A percentile compares a stretch with the other conserved stretches of the same genome.
Evolutionary conservation across 2,797 vertebrate species (phyloP).

Genomic region (Spinus pinus): DNA sequence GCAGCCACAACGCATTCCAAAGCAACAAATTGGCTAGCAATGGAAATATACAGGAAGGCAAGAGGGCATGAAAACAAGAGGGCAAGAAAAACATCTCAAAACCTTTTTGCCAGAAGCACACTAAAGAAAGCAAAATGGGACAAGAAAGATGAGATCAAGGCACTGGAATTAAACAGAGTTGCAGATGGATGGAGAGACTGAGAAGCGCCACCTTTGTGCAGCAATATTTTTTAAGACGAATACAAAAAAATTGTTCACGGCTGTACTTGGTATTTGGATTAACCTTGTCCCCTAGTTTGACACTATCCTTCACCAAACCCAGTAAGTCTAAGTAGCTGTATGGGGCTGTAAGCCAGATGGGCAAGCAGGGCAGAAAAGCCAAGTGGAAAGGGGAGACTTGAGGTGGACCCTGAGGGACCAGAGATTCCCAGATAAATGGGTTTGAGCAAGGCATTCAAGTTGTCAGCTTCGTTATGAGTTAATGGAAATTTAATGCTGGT

Average conservation of each 20-base stretch:
- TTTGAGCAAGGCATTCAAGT: background rate
- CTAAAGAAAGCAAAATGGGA: background rate
- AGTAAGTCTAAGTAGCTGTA: fast-evolving
- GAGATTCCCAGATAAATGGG: background rate
- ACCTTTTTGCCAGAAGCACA: background rate
- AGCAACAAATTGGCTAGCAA: background rate
- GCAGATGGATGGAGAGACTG: background rate
- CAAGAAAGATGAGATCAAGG: background rate
- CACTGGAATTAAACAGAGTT: background rate
- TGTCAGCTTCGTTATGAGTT: background rate
- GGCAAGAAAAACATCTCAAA: background rate
- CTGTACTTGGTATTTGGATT: background rate
- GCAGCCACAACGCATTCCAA: fast-evolving
- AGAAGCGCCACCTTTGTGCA: background rate
- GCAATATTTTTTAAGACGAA: background rate
- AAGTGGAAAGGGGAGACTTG: background rate
- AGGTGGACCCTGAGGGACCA: background rate
- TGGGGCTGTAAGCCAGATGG: background rate
- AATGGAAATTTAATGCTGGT: background rate
- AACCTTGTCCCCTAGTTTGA: background rate
- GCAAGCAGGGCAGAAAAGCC: background rate
- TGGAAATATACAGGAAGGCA: background rate
- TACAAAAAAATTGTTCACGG: background rate
- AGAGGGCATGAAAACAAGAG: background rate
- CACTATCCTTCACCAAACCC: background rate